A percentile compares a stretch with the other conserved stretches of the same genome.
Evolutionary conservation across 1,140 invertebrate genomes (phyloP).

Genomic region (Drosophila auraria): DNA sequence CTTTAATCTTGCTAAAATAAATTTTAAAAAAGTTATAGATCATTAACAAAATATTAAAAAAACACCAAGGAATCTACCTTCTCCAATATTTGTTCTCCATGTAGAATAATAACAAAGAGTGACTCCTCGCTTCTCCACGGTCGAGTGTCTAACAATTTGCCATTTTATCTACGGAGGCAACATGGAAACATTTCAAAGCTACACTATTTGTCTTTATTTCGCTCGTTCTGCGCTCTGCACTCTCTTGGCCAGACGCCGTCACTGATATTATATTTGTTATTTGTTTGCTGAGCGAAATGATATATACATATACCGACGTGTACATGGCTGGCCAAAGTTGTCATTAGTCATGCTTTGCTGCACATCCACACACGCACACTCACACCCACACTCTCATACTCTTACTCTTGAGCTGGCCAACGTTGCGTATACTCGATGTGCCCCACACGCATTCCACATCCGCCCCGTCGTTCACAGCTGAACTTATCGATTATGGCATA

Average conservation of each 20-base stretch:
- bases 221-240: slow-evolving; percentile 15
- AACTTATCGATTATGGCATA: slow-evolving; percentile 62
- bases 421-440: slow-evolving; percentile 66
- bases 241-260: neutral
- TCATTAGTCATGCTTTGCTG: slow-evolving; percentile 79
- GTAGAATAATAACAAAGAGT: neutral
- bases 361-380: slow-evolving; percentile 37
- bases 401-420: slow-evolving; percentile 26
- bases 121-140: slow-evolving; percentile 23
- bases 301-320: slow-evolving; percentile 51
- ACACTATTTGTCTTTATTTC: slow-evolving; percentile 79
- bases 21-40: neutral
- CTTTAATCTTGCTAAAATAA: neutral
- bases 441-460: slow-evolving; percentile 26
- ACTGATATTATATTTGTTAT: slow-evolving; percentile 76
- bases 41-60: neutral
- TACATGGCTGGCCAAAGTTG: slow-evolving; percentile 65
- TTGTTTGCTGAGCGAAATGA: slow-evolving; percentile 79
- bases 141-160: slow-evolving; percentile 65
- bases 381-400: neutral
- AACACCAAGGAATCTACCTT: too few species aligned
- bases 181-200: slow-evolving; percentile 69
- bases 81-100: too few species aligned
- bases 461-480: slow-evolving; percentile 19
- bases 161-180: slow-evolving; percentile 48